Conservation (phyloP, 2,797 vertebrate genomes). For the Lindbergichthys nudifrons region DNA sequence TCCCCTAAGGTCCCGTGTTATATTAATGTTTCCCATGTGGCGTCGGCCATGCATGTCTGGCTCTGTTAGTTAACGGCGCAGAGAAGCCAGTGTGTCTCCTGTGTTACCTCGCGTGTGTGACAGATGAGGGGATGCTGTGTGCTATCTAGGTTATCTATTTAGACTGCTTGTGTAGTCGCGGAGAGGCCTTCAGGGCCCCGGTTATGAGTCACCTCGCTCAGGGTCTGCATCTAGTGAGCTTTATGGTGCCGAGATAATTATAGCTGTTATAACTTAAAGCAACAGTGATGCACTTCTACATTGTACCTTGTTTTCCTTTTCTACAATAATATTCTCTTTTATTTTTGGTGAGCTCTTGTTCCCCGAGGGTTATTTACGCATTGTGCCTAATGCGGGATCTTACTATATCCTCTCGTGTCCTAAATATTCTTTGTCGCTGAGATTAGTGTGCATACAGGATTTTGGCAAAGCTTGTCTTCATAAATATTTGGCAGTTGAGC, state of each 20-base stretch:
- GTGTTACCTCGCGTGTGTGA: constrained; percentile 34
- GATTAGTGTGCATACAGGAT: constrained; percentile 26
- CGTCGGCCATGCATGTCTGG: constrained; percentile 43
- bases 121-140: constrained; percentile 27
- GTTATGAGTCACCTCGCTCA: constrained; percentile 48
- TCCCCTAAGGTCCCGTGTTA: constrained; percentile 66
- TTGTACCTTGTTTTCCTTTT: too few species aligned
- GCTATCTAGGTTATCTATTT: constrained; percentile 59
- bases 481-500: constrained; percentile 24
- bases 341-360: neutral
- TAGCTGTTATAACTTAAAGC: neutral
- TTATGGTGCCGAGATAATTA: neutral
- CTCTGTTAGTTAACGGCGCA: constrained; percentile 24
- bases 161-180: constrained; percentile 39
- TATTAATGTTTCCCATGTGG: constrained; percentile 74
- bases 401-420: constrained; percentile 27
- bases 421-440: constrained; percentile 40
- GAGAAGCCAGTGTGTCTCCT: constrained; percentile 42
- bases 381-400: constrained; percentile 10
- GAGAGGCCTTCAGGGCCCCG: constrained; percentile 15
- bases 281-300: neutral
- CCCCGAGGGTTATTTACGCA: constrained; percentile 19
- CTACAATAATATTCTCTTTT: neutral
- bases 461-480: constrained; percentile 5
- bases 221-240: constrained; percentile 8